Evolutionary conservation across 2,888 invertebrate species (phyloP), one percentile per base, ranked within the genome.

Genomic region (Abrostola tripartita): DNA sequence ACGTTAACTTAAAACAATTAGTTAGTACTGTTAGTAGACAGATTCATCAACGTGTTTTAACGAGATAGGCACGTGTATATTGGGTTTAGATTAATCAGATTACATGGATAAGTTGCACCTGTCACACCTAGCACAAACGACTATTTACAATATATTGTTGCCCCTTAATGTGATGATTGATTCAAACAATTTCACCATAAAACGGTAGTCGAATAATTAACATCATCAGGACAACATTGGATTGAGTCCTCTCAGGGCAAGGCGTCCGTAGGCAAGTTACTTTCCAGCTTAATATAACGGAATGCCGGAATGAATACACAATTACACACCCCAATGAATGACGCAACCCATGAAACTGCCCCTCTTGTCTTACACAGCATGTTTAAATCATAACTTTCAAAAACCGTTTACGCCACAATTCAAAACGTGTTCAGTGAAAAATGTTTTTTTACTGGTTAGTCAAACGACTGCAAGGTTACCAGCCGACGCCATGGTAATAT

Each of bases 121-220:
- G 74, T 40, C 74, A 74, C 52, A 70, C 58, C 37, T 36, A 37
- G 63, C 71, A 75, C 61, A 71, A 75, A 71, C 24, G 59, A 71
- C 65, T 53, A 61, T 71, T 61, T 58, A 1, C 24, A 1, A 24
- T 2, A 1, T 1, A 1, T 24, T 24, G 24, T 24, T 24, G 4
- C 24, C 24, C 24, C 24, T 24, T 4, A 24, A 24, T 24, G 24
- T 24, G 24, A 24, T 24, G 24, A 24, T 24, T 24, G 24, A 24
- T 4, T 24, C 24, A 1, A 24, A 24, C 1, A 24, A 24, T 2
- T 2, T 2, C 4, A 24, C 24, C 4, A 66, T 71, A 54, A 36
- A 37, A 67, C 67, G 37, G 24, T 1, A 56, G 51, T 35, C n/a
- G n/a, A n/a, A n/a, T n/a, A n/a, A n/a, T n/a, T 37, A 66, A 56